Base-by-base conservation (phyloP, 53 echinoderm and acorn worm genomes). In the Antedon mediterranea region DNA sequence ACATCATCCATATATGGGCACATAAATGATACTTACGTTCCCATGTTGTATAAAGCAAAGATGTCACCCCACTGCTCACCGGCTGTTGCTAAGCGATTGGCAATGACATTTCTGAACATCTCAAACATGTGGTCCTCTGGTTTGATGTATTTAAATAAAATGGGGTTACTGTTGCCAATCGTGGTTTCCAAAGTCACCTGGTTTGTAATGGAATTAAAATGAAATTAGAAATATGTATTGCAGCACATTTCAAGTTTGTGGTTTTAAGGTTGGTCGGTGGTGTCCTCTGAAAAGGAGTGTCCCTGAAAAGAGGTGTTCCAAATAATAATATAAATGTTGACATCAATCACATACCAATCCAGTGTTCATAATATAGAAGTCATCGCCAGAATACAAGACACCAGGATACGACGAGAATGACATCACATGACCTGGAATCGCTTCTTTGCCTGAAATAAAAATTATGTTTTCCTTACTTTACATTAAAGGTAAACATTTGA, bases 181-280 rank as follows among this genome's bases (percentile, higher is more conserved):
- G 98, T 98, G 4, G 98, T 98, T 82, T 98, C 98, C 82, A 92
- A 80, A 37, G 84, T 87, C 13, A 98, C 98, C 98, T 98, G 71
- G 44, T n/a, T 32, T 43, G 30, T 28, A 74, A 73, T 37, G 4
- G 11, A 37, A 37, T 37, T 6, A 37, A 37, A 6, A 37, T 11
- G 37, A 11, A n/a, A n/a, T n/a, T n/a, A n/a, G n/a, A n/a, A n/a
- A n/a, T n/a, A n/a, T n/a, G n/a, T n/a, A n/a, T n/a, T n/a, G n/a
- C n/a, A n/a, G n/a, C n/a, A n/a, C n/a, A n/a, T n/a, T n/a, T n/a
- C n/a, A n/a, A n/a, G n/a, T n/a, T n/a, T n/a, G n/a, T n/a, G n/a
- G n/a, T n/a, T n/a, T n/a, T n/a, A n/a, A n/a, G n/a, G n/a, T n/a
- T n/a, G n/a, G n/a, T n/a, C n/a, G n/a, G n/a, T n/a, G n/a, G n/a